Evolutionary conservation across 2,888 invertebrate genomes (phyloP).

Genomic region (Diploptera punctata): DNA sequence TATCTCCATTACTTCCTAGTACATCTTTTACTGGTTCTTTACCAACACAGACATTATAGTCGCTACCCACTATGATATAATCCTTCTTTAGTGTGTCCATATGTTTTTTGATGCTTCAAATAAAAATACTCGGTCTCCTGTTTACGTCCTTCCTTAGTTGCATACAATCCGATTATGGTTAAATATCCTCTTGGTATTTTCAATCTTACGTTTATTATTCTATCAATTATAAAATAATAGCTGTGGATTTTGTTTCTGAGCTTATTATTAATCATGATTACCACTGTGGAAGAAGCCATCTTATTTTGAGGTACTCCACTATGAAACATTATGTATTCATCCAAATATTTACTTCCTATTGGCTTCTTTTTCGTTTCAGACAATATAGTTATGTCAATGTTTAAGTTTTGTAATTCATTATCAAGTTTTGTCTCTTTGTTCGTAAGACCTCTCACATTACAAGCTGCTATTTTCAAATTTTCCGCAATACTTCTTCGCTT

Average conservation of each 20-base stretch:
- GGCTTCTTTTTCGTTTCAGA: no score
- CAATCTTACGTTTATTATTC: neutral
- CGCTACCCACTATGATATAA: neutral
- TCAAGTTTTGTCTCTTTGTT: neutral
- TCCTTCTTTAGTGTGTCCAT: neutral
- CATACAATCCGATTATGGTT: neutral
- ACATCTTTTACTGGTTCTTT: neutral
- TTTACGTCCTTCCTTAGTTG: neutral
- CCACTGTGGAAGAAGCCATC: neutral
- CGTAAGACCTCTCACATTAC: neutral
- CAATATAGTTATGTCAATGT: neutral
- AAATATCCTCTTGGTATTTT: neutral
- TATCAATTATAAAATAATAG: neutral
- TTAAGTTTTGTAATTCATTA: neutral
- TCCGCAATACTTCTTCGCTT: neutral
- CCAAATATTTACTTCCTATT: neutral
- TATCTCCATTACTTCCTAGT: neutral
- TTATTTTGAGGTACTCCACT: no score
- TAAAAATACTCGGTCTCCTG: neutral
- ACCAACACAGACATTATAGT: neutral
- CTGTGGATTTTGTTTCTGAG: neutral
- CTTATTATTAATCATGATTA: neutral
- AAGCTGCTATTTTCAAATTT: neutral
- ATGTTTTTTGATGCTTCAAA: neutral
- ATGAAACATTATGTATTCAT: no score